Base-by-base conservation (phyloP, 2,888 invertebrate genomes). In the Apamea sordens region DNA sequence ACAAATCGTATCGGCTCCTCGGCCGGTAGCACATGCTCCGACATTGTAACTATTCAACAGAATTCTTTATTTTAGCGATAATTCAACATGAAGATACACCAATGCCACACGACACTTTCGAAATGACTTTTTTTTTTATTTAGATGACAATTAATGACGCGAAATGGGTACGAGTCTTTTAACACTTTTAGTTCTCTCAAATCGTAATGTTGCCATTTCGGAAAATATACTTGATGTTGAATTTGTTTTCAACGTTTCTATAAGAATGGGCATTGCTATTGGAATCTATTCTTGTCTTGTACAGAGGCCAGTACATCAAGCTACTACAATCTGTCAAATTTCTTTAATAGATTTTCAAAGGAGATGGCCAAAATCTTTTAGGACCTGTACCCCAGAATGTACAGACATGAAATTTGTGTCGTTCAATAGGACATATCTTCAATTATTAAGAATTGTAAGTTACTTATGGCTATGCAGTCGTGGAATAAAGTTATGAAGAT, bases 1-100 rank as follows among this genome's bases (percentile, higher is more conserved):
- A 97, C 95, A 91, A 98, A 98, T 92, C 97, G 97, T 86, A 97
- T 97, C 92, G 97, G 96, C 92, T 97, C 97, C 92, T 97, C 97
- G 79, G 97, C 97, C 96, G 96, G 96, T 91, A 97, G 92, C 83
- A 97, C 96, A 92, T 97, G 96, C 92, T 97, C 96, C 79, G 96
- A 96, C 96, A 97, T 97, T 77, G 90, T 92, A 83, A 89, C 82
- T 84, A 82, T 78, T 79, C 80, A 76, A 73, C 65, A 77, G 74
- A 82, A 86, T 86, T 83, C 82, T 73, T 77, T 85, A 79, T 80
- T 88, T 81, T 87, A 88, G 79, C 85, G 80, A 73, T 79, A 88
- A 88, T 77, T 85, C 84, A 80, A 89, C 90, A 89, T 86, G 73
- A 85, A 93, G 89, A 88, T 88, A 83, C 88, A 87, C 86, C 85